Evolutionary conservation across 2,888 invertebrate genomes (phyloP).

Genomic region (Eristalinus sepulchralis): DNA sequence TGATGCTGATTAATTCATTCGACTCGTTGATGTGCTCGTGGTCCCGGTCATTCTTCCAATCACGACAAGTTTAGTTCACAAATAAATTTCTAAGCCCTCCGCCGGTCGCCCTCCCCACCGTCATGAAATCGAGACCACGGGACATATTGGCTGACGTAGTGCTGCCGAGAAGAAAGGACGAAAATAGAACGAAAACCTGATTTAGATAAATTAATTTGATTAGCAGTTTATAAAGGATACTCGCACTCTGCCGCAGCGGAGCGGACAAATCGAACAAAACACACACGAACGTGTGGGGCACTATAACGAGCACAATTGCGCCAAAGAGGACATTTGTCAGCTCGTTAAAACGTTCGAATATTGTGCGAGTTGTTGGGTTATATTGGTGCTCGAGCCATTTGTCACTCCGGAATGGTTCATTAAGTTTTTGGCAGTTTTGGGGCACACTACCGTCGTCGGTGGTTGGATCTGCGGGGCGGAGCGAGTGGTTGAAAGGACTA

Average conservation of each 20-base stretch:
- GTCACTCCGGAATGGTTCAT: conserved; percentile 70
- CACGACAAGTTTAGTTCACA: conserved; percentile 30
- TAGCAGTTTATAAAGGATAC: conserved; percentile 54
- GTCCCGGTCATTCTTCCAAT: conserved; percentile 23
- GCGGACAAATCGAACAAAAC: conserved; percentile 3
- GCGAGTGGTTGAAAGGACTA: background rate
- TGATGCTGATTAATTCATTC: conserved; percentile 52
- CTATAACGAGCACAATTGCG: conserved; percentile 42
- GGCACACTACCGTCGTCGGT: conserved; percentile 44
- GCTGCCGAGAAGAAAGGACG: background rate
- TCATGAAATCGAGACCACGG: conserved; percentile 10
- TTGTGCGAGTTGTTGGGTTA: conserved; percentile 70
- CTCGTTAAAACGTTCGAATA: conserved; percentile 70
- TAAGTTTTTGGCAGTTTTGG: conserved; percentile 70
- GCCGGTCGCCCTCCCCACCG: background rate
- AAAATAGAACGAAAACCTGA: conserved; percentile 48
- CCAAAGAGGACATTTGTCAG: conserved; percentile 68
- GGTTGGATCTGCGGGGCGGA: background rate
- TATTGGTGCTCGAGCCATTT: conserved; percentile 68
- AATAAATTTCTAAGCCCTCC: conserved; percentile 48
- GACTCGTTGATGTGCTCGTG: conserved; percentile 28
- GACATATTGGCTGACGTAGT: background rate
- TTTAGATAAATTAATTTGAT: conserved; percentile 70
- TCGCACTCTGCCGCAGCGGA: background rate
- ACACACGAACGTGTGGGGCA: background rate